Percentiles rank a stretch among this genome's conserved stretches.
These are phyloP conservation scores for Engystomops pustulosus DNA, from an alignment of 2,113 vertebrate species.

Conservation along the genomic window DNA sequence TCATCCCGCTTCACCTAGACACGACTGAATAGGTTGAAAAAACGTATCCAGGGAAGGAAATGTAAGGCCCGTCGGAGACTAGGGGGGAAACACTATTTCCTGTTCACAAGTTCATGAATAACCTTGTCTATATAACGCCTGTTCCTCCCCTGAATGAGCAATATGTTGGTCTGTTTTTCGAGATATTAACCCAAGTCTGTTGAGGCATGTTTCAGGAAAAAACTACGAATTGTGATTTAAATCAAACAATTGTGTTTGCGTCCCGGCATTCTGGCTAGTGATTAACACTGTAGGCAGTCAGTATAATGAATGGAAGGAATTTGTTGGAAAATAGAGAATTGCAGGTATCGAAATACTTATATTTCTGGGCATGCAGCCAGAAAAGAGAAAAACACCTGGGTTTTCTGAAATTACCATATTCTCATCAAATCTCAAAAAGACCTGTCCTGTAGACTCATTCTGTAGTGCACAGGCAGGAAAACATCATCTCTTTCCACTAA, in stretches of 20 bases:
- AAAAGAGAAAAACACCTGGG: constrained; percentile 59
- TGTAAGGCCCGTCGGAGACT: not conserved
- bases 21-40: not conserved
- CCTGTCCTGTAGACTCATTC: constrained; percentile 48
- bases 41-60: not conserved
- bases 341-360: constrained; percentile 62
- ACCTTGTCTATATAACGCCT: not conserved
- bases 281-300: constrained; percentile 62
- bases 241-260: constrained; percentile 60
- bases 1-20: not conserved
- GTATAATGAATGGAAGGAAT: constrained; percentile 62
- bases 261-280: constrained; percentile 55
- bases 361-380: constrained; percentile 59
- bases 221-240: constrained; percentile 49
- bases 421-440: constrained; percentile 53
- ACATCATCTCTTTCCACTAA: constrained; percentile 39
- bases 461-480: constrained; percentile 10
- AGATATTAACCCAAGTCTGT: constrained; percentile 55
- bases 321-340: constrained; percentile 59
- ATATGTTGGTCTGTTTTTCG: constrained; percentile 44
- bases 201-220: constrained; percentile 50
- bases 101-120: not conserved
- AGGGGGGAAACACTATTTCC: not conserved
- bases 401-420: constrained; percentile 57
- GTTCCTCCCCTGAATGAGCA: not conserved